Evolutionary conservation across 2,113 vertebrate genomes (phyloP), one percentile per base, ranked within the genome.

Genomic region (Ciconia boyciana): DNA sequence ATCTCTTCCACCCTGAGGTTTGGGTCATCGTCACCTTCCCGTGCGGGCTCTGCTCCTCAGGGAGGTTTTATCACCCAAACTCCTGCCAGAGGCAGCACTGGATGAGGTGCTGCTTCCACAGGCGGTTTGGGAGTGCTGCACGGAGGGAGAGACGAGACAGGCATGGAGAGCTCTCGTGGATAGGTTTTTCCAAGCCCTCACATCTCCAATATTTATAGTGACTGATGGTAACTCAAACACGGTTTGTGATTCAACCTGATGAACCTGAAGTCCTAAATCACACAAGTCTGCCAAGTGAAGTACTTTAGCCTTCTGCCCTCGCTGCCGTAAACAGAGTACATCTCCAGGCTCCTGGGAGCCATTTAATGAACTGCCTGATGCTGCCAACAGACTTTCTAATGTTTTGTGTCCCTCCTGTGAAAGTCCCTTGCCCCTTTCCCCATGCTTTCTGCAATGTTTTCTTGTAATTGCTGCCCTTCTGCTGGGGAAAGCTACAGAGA

Each of bases 291-390:
- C 89, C 96, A 52, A 90, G 85, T 2, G 82, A 80, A 92, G 82
- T 84, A 4, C 75, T 96, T 94, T 44, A 83, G 66, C 93, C 93
- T 87, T 9, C 92, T 94, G 96, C 92, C 96, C 94, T 86, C 11
- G 0, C 36, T 2, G 3, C 89, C 32, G 1, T 65, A 43, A 91
- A 49, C 86, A 58, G 86, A 44, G 26, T 1, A 7, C 0, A 28
- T n/a, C 87, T 43, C 49, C 28, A 3, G 48, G 85, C 95, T 91
- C 91, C 66, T 0, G 75, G 90, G 93, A 87, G 89, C 31, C 17
- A 7, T 8, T 94, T 41, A 72, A 81, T 86, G 95, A 94, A 81
- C 51, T 34, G 77, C 89, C 49, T 7, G 49, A 41, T 21, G 71
- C 95, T 88, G 94, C 91, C 84, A 36, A 39, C 69, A 43, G 68